Evolutionary conservation across 2,113 vertebrate genomes (phyloP).

Genomic region (Excalfactoria chinensis): DNA sequence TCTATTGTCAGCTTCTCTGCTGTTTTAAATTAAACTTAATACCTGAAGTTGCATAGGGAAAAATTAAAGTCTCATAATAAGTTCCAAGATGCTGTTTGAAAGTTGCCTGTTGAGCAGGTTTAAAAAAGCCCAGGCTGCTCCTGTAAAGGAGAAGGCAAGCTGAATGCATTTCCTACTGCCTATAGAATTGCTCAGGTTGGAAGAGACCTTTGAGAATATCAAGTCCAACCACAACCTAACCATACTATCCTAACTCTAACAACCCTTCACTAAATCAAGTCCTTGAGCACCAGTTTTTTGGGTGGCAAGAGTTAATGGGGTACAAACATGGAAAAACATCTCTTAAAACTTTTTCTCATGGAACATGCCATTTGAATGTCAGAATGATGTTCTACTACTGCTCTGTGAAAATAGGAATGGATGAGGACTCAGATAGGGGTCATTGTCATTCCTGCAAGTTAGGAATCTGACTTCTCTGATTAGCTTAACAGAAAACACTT

Average conservation of each 20-base stretch:
- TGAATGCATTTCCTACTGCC: not conserved
- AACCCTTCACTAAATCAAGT: too few relatives aligned
- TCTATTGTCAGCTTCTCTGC: not conserved
- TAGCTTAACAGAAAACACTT: conserved; percentile 48
- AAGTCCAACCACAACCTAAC: too few relatives aligned
- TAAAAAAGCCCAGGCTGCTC: not conserved
- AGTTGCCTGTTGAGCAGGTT: not conserved
- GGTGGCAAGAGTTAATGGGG: not conserved
- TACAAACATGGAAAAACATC: not conserved
- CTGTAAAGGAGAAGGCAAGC: not conserved
- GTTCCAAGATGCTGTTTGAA: not conserved
- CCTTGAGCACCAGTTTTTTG: not conserved
- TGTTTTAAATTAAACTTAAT: not conserved
- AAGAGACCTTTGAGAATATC: too few relatives aligned
- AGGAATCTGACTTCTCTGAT: conserved; percentile 34
- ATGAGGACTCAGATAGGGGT: not conserved
- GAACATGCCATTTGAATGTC: not conserved
- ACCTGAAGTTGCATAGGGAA: not conserved
- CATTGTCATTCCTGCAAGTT: conserved; percentile 20
- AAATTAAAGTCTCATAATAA: not conserved
- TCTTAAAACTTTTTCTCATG: not conserved
- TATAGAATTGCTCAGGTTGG: not conserved
- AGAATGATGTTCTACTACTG: not conserved
- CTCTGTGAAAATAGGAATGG: not conserved
- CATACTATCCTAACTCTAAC: too few relatives aligned